Percentiles rank a stretch among this genome's conserved stretches.
These are phyloP conservation scores for Dysdera silvatica DNA, from an alignment of 1,140 invertebrate species.

Conservation along the genomic window DNA sequence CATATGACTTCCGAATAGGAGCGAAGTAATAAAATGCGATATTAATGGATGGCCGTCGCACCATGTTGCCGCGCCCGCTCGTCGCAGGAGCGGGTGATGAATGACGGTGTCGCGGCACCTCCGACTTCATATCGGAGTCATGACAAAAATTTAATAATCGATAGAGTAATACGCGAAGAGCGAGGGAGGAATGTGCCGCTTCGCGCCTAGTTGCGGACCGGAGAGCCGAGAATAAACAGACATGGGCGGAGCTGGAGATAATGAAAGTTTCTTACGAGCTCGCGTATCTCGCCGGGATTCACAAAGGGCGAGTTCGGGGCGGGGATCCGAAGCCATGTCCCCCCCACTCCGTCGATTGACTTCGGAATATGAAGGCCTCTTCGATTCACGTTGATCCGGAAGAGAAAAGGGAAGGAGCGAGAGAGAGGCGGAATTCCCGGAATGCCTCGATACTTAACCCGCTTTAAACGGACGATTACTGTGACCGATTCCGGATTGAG, in stretches of 20 bases:
- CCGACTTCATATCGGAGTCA: conserved; percentile 15
- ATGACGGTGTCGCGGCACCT: conserved; percentile 12
- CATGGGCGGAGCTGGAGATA: conserved; percentile 20
- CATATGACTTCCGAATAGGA: conserved; percentile 29
- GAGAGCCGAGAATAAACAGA: conserved; percentile 24
- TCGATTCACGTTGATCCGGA: too few species aligned
- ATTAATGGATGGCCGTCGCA: conserved; percentile 21
- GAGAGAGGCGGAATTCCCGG: background rate
- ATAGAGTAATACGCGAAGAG: conserved; percentile 25
- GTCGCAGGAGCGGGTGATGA: conserved; percentile 10
- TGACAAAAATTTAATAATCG: conserved; percentile 31
- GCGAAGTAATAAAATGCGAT: conserved; percentile 28
- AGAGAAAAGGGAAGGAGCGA: background rate
- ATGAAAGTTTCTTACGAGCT: conserved; percentile 30
- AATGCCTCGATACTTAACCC: too few species aligned
- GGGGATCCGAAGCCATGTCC: conserved; percentile 12
- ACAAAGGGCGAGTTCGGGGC: conserved; percentile 9
- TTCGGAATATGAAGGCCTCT: too few species aligned
- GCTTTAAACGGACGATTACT: too few species aligned
- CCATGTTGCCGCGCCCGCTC: conserved; percentile 21
- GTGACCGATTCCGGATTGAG: too few species aligned
- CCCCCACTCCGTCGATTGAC: conserved; percentile 13
- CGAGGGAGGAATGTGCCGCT: too few species aligned
- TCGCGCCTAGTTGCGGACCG: conserved; percentile 9
- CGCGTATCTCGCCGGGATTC: conserved; percentile 24